These are phyloP conservation scores for Leucophora obtusa DNA, from an alignment of 2,888 invertebrate species.

Conservation along the genomic window DNA sequence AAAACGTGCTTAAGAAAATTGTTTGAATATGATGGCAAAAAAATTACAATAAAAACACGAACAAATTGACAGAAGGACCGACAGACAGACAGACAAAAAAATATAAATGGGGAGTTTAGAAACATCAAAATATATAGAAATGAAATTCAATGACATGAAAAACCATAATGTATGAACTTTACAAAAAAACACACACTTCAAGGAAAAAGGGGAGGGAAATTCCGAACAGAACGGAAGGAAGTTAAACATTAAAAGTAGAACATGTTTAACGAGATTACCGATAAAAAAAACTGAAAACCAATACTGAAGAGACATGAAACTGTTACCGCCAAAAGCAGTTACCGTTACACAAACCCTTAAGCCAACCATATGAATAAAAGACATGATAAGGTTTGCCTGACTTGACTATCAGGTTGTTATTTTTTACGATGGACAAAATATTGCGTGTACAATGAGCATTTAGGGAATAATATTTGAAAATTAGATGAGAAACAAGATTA, in stretches of 20 bases:
- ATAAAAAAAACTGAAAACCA: conserved; percentile 41
- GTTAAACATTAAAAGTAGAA: conserved; percentile 56
- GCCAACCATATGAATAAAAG: not conserved
- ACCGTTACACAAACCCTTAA: not conserved
- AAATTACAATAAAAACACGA: conserved; percentile 1
- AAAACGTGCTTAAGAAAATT: conserved; percentile 52
- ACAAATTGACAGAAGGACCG: conserved; percentile 20
- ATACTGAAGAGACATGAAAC: conserved; percentile 44
- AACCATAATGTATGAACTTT: conserved; percentile 45
- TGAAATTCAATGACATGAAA: conserved; percentile 60
- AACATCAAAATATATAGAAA: conserved; percentile 40
- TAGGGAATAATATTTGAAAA: conserved; percentile 57
- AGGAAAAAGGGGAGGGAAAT: conserved; percentile 39
- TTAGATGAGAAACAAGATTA: conserved; percentile 26
- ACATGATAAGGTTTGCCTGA: not conserved
- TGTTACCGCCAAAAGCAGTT: conserved; percentile 45
- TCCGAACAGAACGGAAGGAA: conserved; percentile 55
- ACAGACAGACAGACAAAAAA: conserved; percentile 16
- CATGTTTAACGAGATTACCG: conserved; percentile 64
- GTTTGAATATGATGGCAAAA: conserved; percentile 30
- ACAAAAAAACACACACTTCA: not conserved
- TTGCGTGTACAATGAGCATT: conserved; percentile 61
- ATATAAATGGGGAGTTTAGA: not conserved
- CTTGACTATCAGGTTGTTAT: conserved; percentile 16
- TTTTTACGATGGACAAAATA: conserved; percentile 17